Evolutionary conservation across 2,797 vertebrate species (phyloP), one percentile per base, ranked within the genome.

Genomic region (Pempheris klunzingeri): DNA sequence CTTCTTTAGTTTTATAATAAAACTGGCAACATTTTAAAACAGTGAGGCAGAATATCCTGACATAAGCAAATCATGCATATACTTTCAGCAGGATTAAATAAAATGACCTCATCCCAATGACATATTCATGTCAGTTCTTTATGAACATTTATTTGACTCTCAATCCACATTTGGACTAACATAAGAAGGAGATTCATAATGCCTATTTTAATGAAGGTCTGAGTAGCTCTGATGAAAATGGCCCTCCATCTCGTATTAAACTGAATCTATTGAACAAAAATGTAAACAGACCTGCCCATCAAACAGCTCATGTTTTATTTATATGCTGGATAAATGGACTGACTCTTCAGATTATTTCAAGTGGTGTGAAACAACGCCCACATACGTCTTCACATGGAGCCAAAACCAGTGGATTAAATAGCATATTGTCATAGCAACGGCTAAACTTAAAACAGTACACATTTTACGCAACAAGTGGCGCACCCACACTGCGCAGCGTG

Each of bases 401-500:
- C 7, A 28, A 38, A 30, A 55, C 22, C 0, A 44, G 26, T 20
- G 4, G 5, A 59, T 44, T 18, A 9, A 7, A 24, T 30, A 14
- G 30, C 26, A 17, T 14, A 24, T 15, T n/a, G 22, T 49, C 17
- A 20, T 32, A 26, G 36, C 55, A 64, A 26, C 34, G 4, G 22
- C 17, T 58, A 5, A 34, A 46, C 18, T 14, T 44, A 30, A 26
- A 62, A 38, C 41, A n/a, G n/a, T 7, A 34, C 4, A 15, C n/a
- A n/a, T 20, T 39, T 18, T 2, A 22, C 28, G 53, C 41, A 69
- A 77, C 62, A 77, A 44, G 74, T 69, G 34, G 14, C 64, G 55
- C 75, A 32, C 26, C 17, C 57, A 54, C 36, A 0, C 58, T 18
- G 15, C 12, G 1, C 55, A 5, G 43, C 10, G 5, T 41, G 49